phyloP scores from a whole-genome alignment of 2,888 invertebrate species.

The Cheilosia variabilis region DNA sequence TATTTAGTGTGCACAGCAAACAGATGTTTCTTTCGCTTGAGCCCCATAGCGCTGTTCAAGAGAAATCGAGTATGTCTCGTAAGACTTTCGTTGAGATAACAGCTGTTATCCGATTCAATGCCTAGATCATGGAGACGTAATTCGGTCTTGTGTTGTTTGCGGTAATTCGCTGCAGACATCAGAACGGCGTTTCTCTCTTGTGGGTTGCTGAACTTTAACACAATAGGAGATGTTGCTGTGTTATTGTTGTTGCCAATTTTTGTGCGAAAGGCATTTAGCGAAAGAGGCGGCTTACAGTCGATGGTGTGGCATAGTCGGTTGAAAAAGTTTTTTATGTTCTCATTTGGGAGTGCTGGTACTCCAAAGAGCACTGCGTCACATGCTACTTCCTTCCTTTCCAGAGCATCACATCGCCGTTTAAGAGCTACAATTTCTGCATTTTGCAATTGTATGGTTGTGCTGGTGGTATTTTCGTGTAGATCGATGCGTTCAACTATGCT shows the following conservation, averaged over 20 bases:
- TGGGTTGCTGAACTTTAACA: background rate
- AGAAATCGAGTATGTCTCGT: constrained; percentile 4
- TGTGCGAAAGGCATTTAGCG: too few species aligned
- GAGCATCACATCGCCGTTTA: constrained; percentile 11
- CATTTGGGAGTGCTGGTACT: too few species aligned
- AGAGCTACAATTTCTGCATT: constrained; percentile 21
- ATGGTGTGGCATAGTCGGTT: background rate
- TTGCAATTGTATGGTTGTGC: background rate
- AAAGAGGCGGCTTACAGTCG: too few species aligned
- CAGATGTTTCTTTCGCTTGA: background rate
- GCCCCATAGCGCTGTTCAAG: background rate
- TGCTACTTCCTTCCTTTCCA: too few species aligned
- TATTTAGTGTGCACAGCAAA: constrained; percentile 2
- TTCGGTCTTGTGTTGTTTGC: background rate
- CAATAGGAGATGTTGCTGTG: too few species aligned
- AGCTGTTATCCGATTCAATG: background rate
- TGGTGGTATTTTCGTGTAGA: background rate
- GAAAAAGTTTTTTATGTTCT: background rate
- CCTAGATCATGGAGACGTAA: background rate
- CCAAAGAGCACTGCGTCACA: too few species aligned
- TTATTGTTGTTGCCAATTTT: too few species aligned
- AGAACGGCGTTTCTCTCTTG: background rate
- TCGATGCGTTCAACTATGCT: constrained; percentile 9
- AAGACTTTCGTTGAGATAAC: background rate
- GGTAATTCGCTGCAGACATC: background rate